A percentile compares a stretch with the other conserved stretches of the same genome.
Conservation (phyloP, 2,113 vertebrate species). For the Mesembrinibis cayennensis region DNA sequence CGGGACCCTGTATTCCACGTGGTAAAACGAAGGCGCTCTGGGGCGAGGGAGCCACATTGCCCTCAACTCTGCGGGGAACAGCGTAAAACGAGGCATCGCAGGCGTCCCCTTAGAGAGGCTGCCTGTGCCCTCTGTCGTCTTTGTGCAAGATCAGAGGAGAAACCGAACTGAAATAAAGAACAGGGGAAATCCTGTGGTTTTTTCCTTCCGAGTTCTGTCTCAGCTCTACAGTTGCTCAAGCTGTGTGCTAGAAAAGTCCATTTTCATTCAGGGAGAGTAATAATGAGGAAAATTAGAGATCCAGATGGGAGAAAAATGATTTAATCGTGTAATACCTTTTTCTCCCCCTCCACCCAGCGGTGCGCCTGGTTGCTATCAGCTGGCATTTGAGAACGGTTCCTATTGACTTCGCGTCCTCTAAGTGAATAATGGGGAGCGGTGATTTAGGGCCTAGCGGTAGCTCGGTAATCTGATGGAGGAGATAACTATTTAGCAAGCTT, state of each 20-base stretch:
- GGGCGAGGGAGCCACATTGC: background rate
- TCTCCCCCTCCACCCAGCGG: background rate
- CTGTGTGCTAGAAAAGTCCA: background rate
- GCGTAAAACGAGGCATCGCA: background rate
- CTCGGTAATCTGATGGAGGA: background rate
- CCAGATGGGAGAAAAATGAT: background rate
- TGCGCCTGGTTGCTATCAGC: background rate
- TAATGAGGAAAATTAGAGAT: background rate
- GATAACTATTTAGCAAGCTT: background rate
- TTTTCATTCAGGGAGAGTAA: background rate
- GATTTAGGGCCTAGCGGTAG: background rate
- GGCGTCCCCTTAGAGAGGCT: background rate
- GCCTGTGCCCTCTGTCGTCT: background rate
- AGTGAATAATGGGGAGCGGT: background rate
- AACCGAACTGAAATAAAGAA: background rate
- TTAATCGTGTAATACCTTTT: background rate
- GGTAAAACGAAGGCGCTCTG: background rate
- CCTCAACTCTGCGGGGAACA: background rate
- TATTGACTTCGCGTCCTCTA: background rate
- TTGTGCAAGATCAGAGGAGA: background rate
- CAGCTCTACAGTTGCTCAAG: background rate
- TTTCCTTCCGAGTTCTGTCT: background rate
- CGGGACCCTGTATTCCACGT: accelerated
- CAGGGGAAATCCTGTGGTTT: background rate
- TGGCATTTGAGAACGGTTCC: background rate